A percentile compares a stretch with the other conserved stretches of the same genome.
These are phyloP conservation scores for Podabrus alpinus DNA, from an alignment of 2,888 invertebrate species.

Conservation along the genomic window DNA sequence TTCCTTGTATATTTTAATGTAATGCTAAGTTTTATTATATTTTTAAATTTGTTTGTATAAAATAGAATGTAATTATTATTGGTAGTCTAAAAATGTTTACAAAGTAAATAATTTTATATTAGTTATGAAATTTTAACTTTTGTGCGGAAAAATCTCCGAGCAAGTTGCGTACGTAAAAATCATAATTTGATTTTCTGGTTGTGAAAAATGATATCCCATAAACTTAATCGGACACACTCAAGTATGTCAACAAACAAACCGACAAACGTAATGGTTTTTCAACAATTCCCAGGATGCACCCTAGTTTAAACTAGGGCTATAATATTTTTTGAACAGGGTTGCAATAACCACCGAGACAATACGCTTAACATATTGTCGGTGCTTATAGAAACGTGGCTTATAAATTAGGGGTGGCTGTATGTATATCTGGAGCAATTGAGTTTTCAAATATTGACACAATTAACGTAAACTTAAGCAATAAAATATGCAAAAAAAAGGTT, in stretches of 20 bases:
- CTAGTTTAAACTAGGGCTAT: conserved; percentile 50
- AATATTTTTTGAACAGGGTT: conserved; percentile 47
- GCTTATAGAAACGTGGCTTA: conserved; percentile 52
- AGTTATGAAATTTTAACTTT: background rate
- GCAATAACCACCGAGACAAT: conserved; percentile 46
- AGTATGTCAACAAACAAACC: conserved; percentile 35
- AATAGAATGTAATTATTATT: background rate
- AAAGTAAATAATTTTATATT: background rate
- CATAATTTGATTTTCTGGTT: background rate
- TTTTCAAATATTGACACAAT: background rate
- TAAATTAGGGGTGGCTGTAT: conserved; percentile 50
- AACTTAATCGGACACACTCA: conserved; percentile 31
- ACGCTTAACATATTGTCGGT: conserved; percentile 47
- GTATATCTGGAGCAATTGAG: background rate
- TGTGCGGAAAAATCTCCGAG: background rate
- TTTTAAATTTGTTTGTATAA: background rate
- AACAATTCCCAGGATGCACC: conserved; percentile 37
- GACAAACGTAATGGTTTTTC: conserved; percentile 32
- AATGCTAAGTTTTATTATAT: background rate
- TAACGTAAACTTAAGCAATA: background rate
- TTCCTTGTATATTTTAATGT: background rate
- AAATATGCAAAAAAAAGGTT: background rate
- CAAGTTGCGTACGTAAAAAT: background rate
- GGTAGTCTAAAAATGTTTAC: background rate
- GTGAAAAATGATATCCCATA: conserved; percentile 16